Evolutionary conservation across 2,797 vertebrate genomes (phyloP), one percentile per base, ranked within the genome.

Genomic region (Rhincodon typus): DNA sequence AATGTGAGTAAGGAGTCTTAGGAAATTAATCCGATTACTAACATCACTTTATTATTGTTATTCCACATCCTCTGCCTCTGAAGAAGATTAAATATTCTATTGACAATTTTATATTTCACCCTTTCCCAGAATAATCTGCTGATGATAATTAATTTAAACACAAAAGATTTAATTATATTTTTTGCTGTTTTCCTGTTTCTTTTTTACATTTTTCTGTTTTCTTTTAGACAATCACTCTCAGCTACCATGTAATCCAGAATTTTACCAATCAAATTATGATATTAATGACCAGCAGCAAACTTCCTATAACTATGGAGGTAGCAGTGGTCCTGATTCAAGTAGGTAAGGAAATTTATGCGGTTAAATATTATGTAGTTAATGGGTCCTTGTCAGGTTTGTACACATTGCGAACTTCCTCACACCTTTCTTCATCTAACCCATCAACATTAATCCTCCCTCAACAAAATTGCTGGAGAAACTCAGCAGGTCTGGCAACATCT

Each of bases 191-290:
- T 57, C 27, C 42, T n/a, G n/a, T 57, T 10, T 57, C 12, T 7
- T 0, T 57, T 57, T 57, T 50, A 50, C 3, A 50, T 50, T 57
- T 62, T 62, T 10, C 57, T 62, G 27, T 34, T 84, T 95, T 0
- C 96, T 95, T 96, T 91, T 96, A 98, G n/a, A n/a, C n/a, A n/a
- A n/a, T n/a, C n/a, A n/a, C n/a, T n/a, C n/a, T n/a, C n/a, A n/a
- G n/a, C n/a, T n/a, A n/a, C n/a, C n/a, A n/a, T n/a, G n/a, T n/a
- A 97, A 98, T 53, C 95, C 97, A 4, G 98, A 98, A 96, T 99
- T 99, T 97, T 99, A 98, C 97, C 98, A 98, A 88, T 98, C 98
- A 95, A 97, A 97, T 96, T 99, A 98, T 96, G 97, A 97, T 88
- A 97, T 98, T 77, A 98, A 98, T 70, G 97, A 98, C 72, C 98